A percentile compares a stretch with the other conserved stretches of the same genome.
Conservation (phyloP, 2,888 invertebrate species). For the Hypomecis atomaria region DNA sequence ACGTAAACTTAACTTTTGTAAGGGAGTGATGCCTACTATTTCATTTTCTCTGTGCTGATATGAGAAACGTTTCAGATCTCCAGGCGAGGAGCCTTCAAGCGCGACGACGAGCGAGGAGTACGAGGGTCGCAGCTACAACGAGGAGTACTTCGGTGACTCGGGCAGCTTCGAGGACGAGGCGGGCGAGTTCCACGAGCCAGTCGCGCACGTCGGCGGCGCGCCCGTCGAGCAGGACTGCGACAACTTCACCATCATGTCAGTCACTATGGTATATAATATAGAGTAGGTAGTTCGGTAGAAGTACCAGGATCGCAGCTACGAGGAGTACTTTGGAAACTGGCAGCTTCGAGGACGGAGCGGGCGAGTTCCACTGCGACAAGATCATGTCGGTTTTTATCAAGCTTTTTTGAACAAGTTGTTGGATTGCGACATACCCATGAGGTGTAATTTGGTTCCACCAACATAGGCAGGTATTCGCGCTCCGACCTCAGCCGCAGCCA, state of each 20-base stretch:
- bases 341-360: too few species aligned
- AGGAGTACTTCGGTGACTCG: conserved; percentile 66
- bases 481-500: too few species aligned
- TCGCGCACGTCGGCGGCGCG: conserved; percentile 59
- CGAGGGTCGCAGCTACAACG: conserved; percentile 47
- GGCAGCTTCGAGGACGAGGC: conserved; percentile 67
- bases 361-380: too few species aligned
- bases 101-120: conserved; percentile 68
- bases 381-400: not conserved
- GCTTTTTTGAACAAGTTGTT: not conserved
- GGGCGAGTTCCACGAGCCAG: conserved; percentile 68
- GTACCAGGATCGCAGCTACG: too few species aligned
- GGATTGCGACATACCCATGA: not conserved
- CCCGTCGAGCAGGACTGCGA: conserved; percentile 65
- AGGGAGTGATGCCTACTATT: too few species aligned
- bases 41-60: too few species aligned
- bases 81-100: conserved; percentile 59
- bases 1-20: too few species aligned
- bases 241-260: conserved; percentile 69
- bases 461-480: too few species aligned
- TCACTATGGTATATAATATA: too few species aligned
- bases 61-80: conserved; percentile 38
- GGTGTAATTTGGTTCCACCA: too few species aligned
- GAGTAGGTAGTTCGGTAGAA: too few species aligned
- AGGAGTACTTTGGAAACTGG: too few species aligned